Base-by-base conservation (phyloP, 2,888 invertebrate genomes). In the Drosophila prostipennis region DNA sequence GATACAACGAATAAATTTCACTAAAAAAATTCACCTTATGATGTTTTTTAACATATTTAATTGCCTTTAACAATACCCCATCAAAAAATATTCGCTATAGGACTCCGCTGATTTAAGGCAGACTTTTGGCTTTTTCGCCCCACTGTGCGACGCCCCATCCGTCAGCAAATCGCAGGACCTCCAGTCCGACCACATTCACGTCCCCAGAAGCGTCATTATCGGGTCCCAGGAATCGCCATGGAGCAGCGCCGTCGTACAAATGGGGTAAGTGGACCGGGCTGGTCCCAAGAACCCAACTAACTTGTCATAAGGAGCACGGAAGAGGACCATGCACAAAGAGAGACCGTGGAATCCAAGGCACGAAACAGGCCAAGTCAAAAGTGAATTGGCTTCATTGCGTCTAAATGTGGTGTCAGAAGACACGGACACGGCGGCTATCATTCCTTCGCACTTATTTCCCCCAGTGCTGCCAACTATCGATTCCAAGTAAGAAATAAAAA, bases 381-480 rank as follows among this genome's bases (percentile, higher is more conserved):
- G 69, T 67, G 67, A 84, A 86, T 88, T 86, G 77, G 89, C 87
- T 83, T 86, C 87, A 83, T 86, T 89, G 80, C 75, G 79, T 60
- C 79, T 76, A 80, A 86, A 89, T 86, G 80, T 77, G 89, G 78
- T 74, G 78, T 87, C 77, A 71, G 68, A 69, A 71, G 73, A 67
- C 73, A 82, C 70, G 65, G 29, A 57, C 36, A 58, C n/a, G n/a
- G n/a, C n/a, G n/a, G n/a, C n/a, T n/a, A n/a, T 16, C 23, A 16
- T 40, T 16, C 40, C 46, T 2, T 56, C 56, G 40, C 45, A 46
- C 14, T 32, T 56, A 13, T 43, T 60, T 42, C 32, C n/a, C n/a
- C n/a, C 40, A 16, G 46, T 16, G 56, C 36, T 40, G 14, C 23
- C 34, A 53, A 40, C 42, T 52, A 54, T 48, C 23, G 61, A 60